A percentile compares a stretch with the other conserved stretches of the same genome.
These are phyloP conservation scores for Thamnophis sirtalis DNA, from an alignment of 2,113 vertebrate genomes.

Conservation along the genomic window DNA sequence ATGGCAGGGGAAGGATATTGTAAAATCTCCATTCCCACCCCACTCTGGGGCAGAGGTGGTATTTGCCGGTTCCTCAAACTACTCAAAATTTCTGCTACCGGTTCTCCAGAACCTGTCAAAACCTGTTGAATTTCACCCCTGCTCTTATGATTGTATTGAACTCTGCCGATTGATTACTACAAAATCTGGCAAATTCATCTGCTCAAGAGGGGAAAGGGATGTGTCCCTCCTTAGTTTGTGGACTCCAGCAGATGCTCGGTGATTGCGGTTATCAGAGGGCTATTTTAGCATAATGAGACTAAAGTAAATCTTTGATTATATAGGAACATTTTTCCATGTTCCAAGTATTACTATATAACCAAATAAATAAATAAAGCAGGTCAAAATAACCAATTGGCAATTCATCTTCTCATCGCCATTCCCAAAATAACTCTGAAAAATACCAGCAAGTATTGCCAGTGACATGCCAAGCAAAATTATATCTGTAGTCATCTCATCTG, in stretches of 20 bases:
- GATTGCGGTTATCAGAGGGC: neutral
- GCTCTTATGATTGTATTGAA: neutral
- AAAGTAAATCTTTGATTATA: neutral
- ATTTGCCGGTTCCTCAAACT: no score
- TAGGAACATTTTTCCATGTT: neutral
- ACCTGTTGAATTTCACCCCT: no score
- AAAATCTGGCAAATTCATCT: neutral
- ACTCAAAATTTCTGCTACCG: no score
- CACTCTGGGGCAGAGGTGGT: no score
- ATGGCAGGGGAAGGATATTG: no score
- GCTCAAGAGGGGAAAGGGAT: neutral
- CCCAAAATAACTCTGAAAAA: constrained; percentile 7
- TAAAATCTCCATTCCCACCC: no score
- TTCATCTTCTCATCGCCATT: neutral
- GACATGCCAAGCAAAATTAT: constrained; percentile 12
- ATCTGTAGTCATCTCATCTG: neutral
- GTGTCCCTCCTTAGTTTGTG: neutral
- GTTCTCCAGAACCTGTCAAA: no score
- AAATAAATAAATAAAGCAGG: neutral
- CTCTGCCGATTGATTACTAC: neutral
- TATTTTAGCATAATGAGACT: neutral
- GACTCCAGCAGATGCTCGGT: neutral
- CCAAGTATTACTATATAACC: neutral
- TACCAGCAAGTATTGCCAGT: neutral
- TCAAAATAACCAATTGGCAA: neutral